Percentiles rank a stretch among this genome's conserved stretches.
Evolutionary conservation across 2,113 vertebrate species (phyloP).

Genomic region (Monopterus albus): DNA sequence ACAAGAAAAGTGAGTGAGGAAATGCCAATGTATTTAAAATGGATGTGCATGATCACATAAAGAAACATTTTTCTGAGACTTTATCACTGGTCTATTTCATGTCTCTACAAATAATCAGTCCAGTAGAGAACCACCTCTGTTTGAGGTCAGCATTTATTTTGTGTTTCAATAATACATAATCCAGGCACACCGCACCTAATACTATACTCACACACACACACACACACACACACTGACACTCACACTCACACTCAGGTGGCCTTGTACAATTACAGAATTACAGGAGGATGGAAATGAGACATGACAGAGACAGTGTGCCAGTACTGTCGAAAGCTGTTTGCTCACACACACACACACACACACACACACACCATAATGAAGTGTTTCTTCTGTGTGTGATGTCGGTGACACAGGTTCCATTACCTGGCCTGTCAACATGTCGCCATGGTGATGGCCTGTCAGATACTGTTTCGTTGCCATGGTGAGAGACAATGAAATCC

Average conservation of each 20-base stretch:
- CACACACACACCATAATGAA: constrained; percentile 54
- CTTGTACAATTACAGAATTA: constrained; percentile 78
- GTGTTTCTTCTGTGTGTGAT: constrained; percentile 48
- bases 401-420: constrained; percentile 75
- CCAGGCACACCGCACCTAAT: constrained; percentile 1
- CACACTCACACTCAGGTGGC: constrained; percentile 3
- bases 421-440: constrained; percentile 73
- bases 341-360: constrained; percentile 36
- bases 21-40: no score
- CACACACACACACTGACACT: constrained; percentile 22
- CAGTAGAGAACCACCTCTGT: neutral
- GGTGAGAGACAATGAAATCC: constrained; percentile 56
- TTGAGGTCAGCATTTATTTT: constrained; percentile 7
- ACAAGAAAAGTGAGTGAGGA: no score
- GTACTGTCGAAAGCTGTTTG: constrained; percentile 46
- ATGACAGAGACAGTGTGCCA: constrained; percentile 67
- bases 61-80: no score
- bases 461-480: constrained; percentile 63
- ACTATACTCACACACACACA: neutral
- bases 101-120: no score
- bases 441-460: constrained; percentile 62
- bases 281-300: constrained; percentile 76
- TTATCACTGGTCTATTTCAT: no score
- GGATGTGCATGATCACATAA: no score
- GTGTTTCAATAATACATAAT: constrained; percentile 11